Base-by-base conservation (phyloP, 2,113 vertebrate species). In the Empidonax alnorum region DNA sequence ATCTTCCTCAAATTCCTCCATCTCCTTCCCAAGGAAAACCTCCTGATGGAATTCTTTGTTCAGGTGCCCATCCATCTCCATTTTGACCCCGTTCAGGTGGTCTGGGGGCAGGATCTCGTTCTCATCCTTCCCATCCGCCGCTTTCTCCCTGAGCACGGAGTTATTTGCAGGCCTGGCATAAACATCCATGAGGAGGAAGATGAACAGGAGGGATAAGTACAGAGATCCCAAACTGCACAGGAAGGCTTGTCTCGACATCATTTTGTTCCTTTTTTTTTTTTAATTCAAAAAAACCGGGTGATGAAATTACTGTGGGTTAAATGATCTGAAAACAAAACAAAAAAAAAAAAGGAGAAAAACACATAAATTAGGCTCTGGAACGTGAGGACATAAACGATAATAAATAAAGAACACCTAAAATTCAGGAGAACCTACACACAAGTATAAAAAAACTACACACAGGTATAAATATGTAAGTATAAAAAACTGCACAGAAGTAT, bases 31-130 rank as follows among this genome's bases (percentile, higher is more conserved):
- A 59, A 99, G 98, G 89, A 99, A 99, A n/a, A 99, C 99, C 83
- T 99, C 99, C 87, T 99, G 99, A 58, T 99, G 99, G 87, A 99
- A 99, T 46, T 99, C 99, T 87, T 98, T 99, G 96, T 99, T 99
- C 10, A 99, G 98, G 56, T 99, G 99, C 4, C 99, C 99, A 0
- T 99, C 99, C 98, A 98, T 98, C 96, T 99, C 99, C 98, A 99
- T 94, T 81, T 99, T 99, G 71, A 99, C 93, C 1, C 99, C 99
- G 0, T 99, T 99, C 93, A 99, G 97, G 96, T 99, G 99, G 78
- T 99, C 99, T 0, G 98, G 99, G 18, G 99, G 99, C 56, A 99
- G 94, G 62, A 99, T 98, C 97, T 99, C 99, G 0, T 98, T 99
- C 35, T 99, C 99, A 0, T 99, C 99, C 66, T 98, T 98, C 50